These are phyloP conservation scores for Upupa epops DNA, from an alignment of 2,113 vertebrate species.

Conservation along the genomic window DNA sequence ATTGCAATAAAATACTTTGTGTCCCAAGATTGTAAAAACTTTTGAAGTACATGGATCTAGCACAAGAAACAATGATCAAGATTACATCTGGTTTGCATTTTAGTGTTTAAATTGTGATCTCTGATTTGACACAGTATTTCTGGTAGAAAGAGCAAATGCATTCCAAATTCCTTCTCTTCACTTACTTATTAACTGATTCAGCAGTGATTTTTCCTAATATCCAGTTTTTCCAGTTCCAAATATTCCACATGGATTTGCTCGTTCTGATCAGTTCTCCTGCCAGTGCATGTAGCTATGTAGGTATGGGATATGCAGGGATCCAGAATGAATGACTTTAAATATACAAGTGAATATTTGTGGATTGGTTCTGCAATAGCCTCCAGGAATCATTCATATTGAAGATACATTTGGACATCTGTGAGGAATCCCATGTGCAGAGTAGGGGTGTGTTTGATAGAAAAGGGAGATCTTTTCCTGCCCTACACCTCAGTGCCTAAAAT, in stretches of 20 bases:
- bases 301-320: neutral
- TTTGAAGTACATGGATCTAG: constrained; percentile 41
- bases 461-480: neutral
- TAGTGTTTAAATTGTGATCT: constrained; percentile 17
- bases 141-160: neutral
- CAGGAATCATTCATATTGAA: neutral
- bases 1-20: neutral
- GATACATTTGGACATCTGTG: neutral
- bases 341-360: neutral
- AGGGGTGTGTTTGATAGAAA: neutral
- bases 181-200: constrained; percentile 10
- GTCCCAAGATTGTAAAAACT: neutral
- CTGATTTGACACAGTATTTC: constrained; percentile 18
- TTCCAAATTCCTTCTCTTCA: neutral
- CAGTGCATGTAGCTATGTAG: neutral
- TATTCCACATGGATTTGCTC: neutral
- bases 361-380: neutral
- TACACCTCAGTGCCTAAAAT: neutral
- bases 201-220: neutral
- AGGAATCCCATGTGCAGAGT: neutral
- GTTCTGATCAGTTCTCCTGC: neutral
- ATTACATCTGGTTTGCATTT: constrained; percentile 38
- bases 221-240: no score
- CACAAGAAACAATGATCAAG: neutral
- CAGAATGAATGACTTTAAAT: neutral